Evolutionary conservation across 2,888 invertebrate species (phyloP), one percentile per base, ranked within the genome.

Genomic region (Stenolophus ochropezus): DNA sequence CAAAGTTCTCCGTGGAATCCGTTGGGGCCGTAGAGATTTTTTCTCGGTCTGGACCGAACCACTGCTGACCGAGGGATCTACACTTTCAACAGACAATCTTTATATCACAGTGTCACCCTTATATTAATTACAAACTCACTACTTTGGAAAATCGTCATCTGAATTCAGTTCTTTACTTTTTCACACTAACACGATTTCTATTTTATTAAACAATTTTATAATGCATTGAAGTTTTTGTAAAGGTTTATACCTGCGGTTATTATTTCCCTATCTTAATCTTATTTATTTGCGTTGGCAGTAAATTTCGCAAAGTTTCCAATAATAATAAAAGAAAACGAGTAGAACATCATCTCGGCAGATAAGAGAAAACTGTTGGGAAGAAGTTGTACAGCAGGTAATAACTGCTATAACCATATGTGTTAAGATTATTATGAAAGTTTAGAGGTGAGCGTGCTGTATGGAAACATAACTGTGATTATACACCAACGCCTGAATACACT

Each of bases 1-100:
- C 69, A 49, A 51, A 80, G 56, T 53, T 80, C 53, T 42, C 58
- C 33, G 42, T 23, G 49, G 51, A 49, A 51, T 69, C 79, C 78
- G 58, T 65, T 65, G 61, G 65, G 65, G 65, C 65, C 8, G 53
- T 23, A 33, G 65, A 51, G 78, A 78, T 78, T 69, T 65, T 78
- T 58, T 58, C 47, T 65, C 42, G 42, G 53, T 42, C 11, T 42
- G 33, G 33, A 42, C 33, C 33, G 33, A 2, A 42, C 33, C 33
- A 42, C 11, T 78, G 78, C 78, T 78, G 78, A 78, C 78, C 69
- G 69, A 65, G 47, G 53, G 18, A 53, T 16, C 33, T 42, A 11
- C 33, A 42, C 33, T 42, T 42, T 42, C 33, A 42, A 42, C 33
- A 42, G 33, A 42, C 8, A 42, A 6, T 42, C 33, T 42, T 42